Conservation (phyloP, 1,140 invertebrate species). For the Caenorhabditis brenneri region DNA sequence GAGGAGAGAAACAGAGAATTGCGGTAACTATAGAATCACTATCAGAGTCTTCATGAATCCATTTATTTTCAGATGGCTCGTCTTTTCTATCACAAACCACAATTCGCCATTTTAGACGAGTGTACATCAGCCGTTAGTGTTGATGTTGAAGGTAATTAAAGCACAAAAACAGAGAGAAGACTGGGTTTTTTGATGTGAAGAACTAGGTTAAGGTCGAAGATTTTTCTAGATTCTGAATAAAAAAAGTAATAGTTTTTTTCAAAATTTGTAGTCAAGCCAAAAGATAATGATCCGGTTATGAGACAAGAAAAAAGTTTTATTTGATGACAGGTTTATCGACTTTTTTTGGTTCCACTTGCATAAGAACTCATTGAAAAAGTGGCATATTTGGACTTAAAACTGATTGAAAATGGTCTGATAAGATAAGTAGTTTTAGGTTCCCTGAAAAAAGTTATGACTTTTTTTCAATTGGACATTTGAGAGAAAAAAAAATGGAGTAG, state of each 20-base stretch:
- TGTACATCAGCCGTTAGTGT: conserved; percentile 93
- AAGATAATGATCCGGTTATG: no score
- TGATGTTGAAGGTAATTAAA: conserved; percentile 82
- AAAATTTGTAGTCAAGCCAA: no score
- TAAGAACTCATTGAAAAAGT: not conserved
- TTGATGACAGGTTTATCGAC: no score
- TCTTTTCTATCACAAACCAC: conserved; percentile 92
- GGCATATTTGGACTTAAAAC: not conserved
- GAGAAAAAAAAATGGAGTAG: no score
- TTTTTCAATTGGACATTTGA: no score
- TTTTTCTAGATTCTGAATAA: not conserved
- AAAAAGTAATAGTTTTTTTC: no score
- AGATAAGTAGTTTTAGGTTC: not conserved
- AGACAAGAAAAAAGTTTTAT: no score
- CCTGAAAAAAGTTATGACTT: not conserved
- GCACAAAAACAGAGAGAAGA: not conserved
- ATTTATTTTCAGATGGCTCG: conserved; percentile 82
- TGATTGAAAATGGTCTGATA: no score
- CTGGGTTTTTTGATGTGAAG: not conserved
- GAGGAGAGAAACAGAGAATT: conserved; percentile 95
- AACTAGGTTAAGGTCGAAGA: not conserved
- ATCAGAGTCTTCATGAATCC: not conserved
- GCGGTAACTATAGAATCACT: conserved; percentile 74
- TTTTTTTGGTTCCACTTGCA: no score
- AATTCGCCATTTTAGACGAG: conserved; percentile 97